These are phyloP conservation scores for Drosophila austrosaltans DNA, from an alignment of 2,888 invertebrate genomes.

Conservation along the genomic window DNA sequence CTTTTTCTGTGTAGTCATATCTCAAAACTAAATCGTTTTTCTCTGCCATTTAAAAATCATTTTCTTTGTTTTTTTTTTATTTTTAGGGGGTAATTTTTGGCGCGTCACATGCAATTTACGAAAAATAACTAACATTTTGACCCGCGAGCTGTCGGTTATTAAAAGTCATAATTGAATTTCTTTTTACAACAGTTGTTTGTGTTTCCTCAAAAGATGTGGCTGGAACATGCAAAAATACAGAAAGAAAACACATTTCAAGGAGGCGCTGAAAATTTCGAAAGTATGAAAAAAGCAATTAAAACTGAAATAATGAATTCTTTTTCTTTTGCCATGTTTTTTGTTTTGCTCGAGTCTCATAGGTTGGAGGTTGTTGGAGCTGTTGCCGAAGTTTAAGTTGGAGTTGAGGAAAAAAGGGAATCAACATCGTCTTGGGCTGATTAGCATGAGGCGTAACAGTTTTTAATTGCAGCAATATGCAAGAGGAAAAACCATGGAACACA, in stretches of 20 bases:
- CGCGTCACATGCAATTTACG: constrained; percentile 45
- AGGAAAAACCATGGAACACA: constrained; percentile 64
- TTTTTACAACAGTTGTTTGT: constrained; percentile 73
- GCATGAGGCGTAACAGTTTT: constrained; percentile 79
- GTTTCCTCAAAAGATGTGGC: constrained; percentile 70
- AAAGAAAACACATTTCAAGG: background rate
- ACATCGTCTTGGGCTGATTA: constrained; percentile 71
- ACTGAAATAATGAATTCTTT: constrained; percentile 82
- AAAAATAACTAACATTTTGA: constrained; percentile 46
- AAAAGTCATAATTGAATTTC: constrained; percentile 81
- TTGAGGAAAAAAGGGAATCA: constrained; percentile 60
- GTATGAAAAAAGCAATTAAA: constrained; percentile 82
- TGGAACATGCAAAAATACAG: constrained; percentile 73
- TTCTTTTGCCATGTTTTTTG: constrained; percentile 50
- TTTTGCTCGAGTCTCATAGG: constrained; percentile 17
- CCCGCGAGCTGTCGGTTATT: constrained; percentile 67
- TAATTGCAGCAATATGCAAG: constrained; percentile 81
- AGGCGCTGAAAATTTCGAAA: constrained; percentile 71
- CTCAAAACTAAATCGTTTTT: background rate
- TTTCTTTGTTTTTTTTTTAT: constrained; percentile 1
- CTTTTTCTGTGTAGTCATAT: background rate
- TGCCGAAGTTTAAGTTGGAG: constrained; percentile 28
- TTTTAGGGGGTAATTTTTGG: constrained; percentile 22
- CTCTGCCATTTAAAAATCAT: background rate
- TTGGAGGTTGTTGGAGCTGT: constrained; percentile 26